Conservation (phyloP, 2,113 vertebrate species). For the Anser cygnoides region DNA sequence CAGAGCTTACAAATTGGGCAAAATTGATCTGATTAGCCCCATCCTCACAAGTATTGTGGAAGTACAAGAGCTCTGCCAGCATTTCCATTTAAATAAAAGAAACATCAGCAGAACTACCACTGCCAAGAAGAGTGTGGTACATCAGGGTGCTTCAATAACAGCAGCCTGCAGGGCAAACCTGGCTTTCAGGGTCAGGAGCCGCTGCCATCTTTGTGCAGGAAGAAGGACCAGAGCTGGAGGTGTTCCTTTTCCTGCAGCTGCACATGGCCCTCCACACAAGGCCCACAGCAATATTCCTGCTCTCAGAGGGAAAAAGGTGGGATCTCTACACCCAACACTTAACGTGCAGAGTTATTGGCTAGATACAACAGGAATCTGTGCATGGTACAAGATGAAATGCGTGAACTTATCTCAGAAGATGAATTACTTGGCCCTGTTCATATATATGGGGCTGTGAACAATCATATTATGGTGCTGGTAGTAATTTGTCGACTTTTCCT, state of each 20-base stretch:
- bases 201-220: background rate
- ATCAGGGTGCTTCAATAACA: background rate
- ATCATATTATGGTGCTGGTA: background rate
- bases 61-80: background rate
- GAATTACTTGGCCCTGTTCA: background rate
- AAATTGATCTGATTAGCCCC: constrained; percentile 17
- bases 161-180: background rate
- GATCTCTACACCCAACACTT: background rate
- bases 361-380: background rate
- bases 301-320: background rate
- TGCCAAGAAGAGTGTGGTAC: background rate
- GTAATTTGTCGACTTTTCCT: background rate
- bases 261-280: rapidly evolving
- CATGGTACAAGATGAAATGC: background rate
- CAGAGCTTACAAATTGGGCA: background rate
- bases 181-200: background rate
- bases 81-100: constrained; percentile 39
- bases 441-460: background rate
- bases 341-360: background rate
- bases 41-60: background rate
- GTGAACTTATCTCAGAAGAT: background rate
- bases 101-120: background rate
- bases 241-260: background rate
- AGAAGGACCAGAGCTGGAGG: background rate
- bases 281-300: background rate